A percentile compares a stretch with the other conserved stretches of the same genome.
Conservation (phyloP, 2,797 vertebrate genomes). For the Peromyscus aztecus region DNA sequence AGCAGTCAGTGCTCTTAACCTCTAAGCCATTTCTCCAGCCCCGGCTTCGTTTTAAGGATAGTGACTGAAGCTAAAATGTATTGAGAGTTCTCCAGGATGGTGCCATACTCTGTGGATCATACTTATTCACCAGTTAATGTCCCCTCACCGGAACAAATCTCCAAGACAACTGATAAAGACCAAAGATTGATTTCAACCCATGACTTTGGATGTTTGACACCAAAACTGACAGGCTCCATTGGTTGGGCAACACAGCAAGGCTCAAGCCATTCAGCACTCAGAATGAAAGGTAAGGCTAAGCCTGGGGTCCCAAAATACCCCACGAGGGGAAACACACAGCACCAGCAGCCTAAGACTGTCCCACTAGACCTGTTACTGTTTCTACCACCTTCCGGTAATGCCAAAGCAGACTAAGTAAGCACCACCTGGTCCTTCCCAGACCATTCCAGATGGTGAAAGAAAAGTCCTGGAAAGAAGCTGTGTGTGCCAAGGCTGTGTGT, state of each 20-base stretch:
- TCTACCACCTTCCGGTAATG: background rate
- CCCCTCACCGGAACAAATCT: background rate
- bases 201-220: background rate
- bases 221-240: background rate
- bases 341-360: background rate
- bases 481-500: background rate
- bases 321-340: background rate
- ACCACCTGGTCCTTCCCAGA: background rate
- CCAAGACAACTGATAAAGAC: background rate
- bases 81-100: background rate
- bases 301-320: background rate
- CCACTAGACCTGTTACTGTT: background rate
- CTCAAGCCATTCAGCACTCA: background rate
- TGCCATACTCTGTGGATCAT: background rate
- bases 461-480: background rate
- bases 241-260: background rate
- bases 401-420: background rate
- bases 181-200: background rate
- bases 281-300: background rate
- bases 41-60: background rate
- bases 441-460: background rate
- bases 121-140: background rate
- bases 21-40: no score
- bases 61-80: background rate
- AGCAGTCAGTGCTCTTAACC: no score